Conservation (phyloP, 2,797 vertebrate species). For the Platyrinchus mystaceus region DNA sequence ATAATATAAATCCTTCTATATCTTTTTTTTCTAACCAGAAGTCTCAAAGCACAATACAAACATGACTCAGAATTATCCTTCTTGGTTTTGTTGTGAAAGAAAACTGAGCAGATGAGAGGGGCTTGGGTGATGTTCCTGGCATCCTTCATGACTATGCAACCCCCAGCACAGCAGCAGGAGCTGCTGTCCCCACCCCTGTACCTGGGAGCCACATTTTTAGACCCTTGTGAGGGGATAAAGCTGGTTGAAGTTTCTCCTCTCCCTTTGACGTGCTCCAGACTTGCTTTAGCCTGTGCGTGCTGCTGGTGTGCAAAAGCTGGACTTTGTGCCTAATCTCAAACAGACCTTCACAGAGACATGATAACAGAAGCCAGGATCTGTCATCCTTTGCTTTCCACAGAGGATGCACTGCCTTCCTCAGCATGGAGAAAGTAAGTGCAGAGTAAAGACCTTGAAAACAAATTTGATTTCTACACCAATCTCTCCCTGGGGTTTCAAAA, state of each 20-base stretch:
- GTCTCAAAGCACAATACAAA: not conserved
- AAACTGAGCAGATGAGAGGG: not conserved
- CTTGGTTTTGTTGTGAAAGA: not conserved
- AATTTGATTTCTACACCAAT: not conserved
- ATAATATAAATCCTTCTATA: not conserved
- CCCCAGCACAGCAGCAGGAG: not conserved
- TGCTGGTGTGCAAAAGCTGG: not conserved
- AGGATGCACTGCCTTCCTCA: not conserved
- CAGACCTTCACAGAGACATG: not conserved
- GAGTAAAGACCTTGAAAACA: not conserved
- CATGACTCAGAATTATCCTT: not conserved
- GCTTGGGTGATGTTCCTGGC: not conserved
- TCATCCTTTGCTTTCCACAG: not conserved
- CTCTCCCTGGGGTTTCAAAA: not conserved
- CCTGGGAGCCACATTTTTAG: accelerated
- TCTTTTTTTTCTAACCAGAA: not conserved
- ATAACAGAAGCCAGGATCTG: not conserved
- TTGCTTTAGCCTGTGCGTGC: not conserved
- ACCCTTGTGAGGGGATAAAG: not conserved
- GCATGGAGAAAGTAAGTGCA: not conserved
- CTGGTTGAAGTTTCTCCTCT: not conserved
- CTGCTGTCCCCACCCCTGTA: accelerated
- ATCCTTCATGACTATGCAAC: not conserved
- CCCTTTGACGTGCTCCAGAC: not conserved
- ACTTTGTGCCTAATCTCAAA: not conserved